A percentile compares a stretch with the other conserved stretches of the same genome.
Evolutionary conservation across 1,140 invertebrate genomes (phyloP).

Genomic region (Aphaenogaster floridana): DNA sequence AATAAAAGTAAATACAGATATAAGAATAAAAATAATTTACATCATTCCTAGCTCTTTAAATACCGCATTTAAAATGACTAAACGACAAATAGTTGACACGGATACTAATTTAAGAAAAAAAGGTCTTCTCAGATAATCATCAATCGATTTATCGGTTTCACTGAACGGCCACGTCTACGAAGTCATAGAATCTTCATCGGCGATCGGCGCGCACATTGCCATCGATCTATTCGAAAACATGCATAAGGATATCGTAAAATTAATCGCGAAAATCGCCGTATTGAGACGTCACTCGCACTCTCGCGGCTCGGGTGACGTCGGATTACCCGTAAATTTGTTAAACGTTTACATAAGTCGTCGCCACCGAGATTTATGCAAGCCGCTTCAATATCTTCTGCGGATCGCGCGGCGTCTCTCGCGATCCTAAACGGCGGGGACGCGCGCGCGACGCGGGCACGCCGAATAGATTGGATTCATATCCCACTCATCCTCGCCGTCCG

Average conservation of each 20-base stretch:
- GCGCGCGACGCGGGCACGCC: neutral
- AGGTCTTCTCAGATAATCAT: neutral
- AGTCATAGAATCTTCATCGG: neutral
- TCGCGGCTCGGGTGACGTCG: slow-evolving; percentile 16
- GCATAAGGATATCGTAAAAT: slow-evolving; percentile 13
- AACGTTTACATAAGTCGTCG: slow-evolving; percentile 43
- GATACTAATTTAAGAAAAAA: neutral
- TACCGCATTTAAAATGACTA: neutral
- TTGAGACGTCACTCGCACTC: slow-evolving; percentile 30
- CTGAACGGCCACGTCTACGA: neutral
- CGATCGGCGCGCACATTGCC: neutral
- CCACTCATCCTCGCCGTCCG: slow-evolving; percentile 37
- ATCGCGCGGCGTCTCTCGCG: slow-evolving; percentile 8
- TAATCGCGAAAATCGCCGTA: slow-evolving; percentile 38
- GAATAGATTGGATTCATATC: slow-evolving; percentile 48
- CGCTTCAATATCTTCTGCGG: neutral
- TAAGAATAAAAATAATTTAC: too few relatives aligned
- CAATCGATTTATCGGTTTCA: neutral
- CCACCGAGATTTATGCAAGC: slow-evolving; percentile 31
- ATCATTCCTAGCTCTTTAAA: neutral
- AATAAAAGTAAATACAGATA: too few relatives aligned
- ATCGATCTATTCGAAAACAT: slow-evolving; percentile 7
- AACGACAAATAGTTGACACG: neutral
- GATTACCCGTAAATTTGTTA: slow-evolving; percentile 57
- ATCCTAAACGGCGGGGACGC: neutral